Base-by-base conservation (phyloP, 2,888 invertebrate species). In the Ophion obscuratus region DNA sequence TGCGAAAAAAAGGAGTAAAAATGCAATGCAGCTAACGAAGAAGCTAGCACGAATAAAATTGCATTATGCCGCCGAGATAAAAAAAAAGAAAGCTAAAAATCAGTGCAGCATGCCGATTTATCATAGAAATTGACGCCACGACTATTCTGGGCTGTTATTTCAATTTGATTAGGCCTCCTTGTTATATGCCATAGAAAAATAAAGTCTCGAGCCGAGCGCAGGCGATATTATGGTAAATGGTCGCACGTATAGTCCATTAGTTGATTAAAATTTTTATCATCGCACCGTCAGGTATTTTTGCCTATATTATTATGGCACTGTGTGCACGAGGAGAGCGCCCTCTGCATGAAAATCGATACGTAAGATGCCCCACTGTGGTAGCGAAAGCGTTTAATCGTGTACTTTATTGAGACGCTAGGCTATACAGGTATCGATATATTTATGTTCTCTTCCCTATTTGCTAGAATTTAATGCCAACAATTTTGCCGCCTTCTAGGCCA, bases 401-500 rank as follows among this genome's bases (percentile, higher is more conserved):
- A 78, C 77, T 85, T 82, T 74, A 82, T 77, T 67, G 67, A 53
- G 71, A 24, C 24, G 59, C 59, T 61, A 59, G 47, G 62, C 62
- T 59, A 68, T 36, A 57, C n/a, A 62, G 44, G 10, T 57, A 24
- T 14, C n/a, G 24, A n/a, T 20, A 64, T 71, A 70, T 31, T 71
- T 64, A 53, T 7, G 17, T 36, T 62, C 80, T 59, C 67, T 31
- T 59, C 24, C 77, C 31, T 67, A 77, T 85, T 81, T 61, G 47
- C 57, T 68, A 62, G 66, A 85, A 87, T 81, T 87, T 82, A 84
- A 87, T 86, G 78, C 80, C 77, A 78, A 82, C 80, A 84, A 87
- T 82, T 86, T 80, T 76, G 77, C 71, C 77, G 73, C 74, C 71
- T 77, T 66, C 64, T 79, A 59, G 44, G 66, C 62, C 77, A 62